Percentiles rank a stretch among this genome's conserved stretches.
phyloP scores from a whole-genome alignment of 92 coral and sea anemone genomes.

The Desmophyllum pertusum region DNA sequence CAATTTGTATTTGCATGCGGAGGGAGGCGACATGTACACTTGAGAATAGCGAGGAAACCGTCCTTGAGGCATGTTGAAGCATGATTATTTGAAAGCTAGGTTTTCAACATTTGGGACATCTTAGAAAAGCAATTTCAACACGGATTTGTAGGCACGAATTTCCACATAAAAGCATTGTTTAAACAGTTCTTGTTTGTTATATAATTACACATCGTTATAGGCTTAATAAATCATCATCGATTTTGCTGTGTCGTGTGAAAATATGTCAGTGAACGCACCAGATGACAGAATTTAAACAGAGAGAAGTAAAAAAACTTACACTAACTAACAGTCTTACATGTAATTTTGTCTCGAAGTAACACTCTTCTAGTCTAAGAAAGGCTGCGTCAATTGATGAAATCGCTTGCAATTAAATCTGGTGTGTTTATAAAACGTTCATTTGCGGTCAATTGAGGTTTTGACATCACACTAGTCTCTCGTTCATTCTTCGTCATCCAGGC shows the following conservation, averaged over 20 bases:
- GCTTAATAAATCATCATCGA: slow-evolving; percentile 45
- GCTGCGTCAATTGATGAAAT: not conserved
- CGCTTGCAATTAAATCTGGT: not conserved
- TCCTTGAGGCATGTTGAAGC: slow-evolving; percentile 3
- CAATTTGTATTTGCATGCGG: not conserved
- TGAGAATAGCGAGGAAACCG: not conserved
- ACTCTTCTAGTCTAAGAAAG: not conserved
- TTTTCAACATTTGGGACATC: not conserved
- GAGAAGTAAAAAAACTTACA: not conserved
- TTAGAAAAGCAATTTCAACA: not conserved
- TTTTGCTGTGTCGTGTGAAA: slow-evolving; percentile 22
- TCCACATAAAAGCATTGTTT: slow-evolving; percentile 14
- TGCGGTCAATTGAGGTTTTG: not conserved
- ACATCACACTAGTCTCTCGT: not conserved
- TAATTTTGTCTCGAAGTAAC: not conserved
- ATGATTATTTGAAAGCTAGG: not conserved
- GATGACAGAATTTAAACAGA: slow-evolving; percentile 33
- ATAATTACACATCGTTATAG: slow-evolving; percentile 32
- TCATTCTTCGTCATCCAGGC: not conserved
- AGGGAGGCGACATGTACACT: not conserved
- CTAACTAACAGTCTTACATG: not conserved
- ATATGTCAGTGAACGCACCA: slow-evolving; percentile 19
- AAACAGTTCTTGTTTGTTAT: slow-evolving; percentile 29
- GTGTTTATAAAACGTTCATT: not conserved
- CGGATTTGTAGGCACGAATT: slow-evolving; percentile 7